These are phyloP conservation scores for Pseudachorutes palmiensis DNA, from an alignment of 1,140 invertebrate species.

Conservation along the genomic window DNA sequence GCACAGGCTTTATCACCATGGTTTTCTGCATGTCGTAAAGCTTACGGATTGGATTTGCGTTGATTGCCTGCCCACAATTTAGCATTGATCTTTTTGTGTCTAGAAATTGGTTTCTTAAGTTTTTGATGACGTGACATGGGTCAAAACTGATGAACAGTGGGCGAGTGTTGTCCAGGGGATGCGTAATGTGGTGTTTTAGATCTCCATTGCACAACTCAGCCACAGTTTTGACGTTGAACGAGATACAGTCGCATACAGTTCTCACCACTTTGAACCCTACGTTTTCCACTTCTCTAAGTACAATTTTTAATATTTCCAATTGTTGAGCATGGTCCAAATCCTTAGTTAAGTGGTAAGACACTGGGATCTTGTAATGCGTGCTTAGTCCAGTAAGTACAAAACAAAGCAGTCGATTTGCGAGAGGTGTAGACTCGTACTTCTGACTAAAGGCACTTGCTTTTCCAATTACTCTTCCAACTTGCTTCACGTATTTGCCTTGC, in stretches of 20 bases:
- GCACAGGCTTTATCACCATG: not conserved
- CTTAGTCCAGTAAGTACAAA: constrained; percentile 40
- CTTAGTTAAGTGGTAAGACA: constrained; percentile 36
- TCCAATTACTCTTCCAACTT: constrained; percentile 30
- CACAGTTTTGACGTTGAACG: constrained; percentile 15
- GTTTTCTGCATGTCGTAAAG: constrained; percentile 1
- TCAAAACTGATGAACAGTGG: constrained; percentile 25
- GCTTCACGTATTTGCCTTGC: constrained; percentile 37
- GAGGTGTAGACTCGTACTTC: not conserved
- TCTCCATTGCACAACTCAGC: constrained; percentile 9
- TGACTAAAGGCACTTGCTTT: not conserved
- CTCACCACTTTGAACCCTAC: constrained; percentile 16
- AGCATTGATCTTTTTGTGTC: not conserved
- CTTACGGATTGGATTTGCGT: not conserved
- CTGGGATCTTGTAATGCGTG: constrained; percentile 40
- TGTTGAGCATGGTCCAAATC: constrained; percentile 11
- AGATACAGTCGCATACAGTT: constrained; percentile 20
- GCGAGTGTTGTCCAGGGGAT: constrained; percentile 3
- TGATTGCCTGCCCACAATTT: not conserved
- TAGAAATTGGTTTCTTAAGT: constrained; percentile 26
- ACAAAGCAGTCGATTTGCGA: constrained; percentile 24
- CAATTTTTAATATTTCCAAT: constrained; percentile 13
- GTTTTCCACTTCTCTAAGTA: constrained; percentile 4
- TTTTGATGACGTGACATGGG: constrained; percentile 32
- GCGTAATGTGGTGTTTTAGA: constrained; percentile 16